Conservation (phyloP, 1,140 invertebrate genomes). For the Elymnias hypermnestra region DNA sequence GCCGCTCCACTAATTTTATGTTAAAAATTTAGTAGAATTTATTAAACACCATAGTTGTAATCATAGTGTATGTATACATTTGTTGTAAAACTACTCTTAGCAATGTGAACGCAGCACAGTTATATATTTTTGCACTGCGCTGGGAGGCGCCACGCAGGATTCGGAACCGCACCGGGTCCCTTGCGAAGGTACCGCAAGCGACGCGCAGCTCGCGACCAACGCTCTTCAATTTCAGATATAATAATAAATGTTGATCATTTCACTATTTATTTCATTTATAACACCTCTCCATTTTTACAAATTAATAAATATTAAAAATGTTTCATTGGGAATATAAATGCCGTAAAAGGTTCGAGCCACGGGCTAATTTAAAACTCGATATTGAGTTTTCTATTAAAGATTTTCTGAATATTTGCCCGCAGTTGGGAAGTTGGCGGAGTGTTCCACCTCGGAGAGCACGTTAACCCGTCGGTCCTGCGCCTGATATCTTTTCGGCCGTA, state of each 20-base stretch:
- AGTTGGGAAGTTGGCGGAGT: no score
- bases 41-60: constrained; percentile 30
- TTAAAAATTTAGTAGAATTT: constrained; percentile 40
- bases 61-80: constrained; percentile 37
- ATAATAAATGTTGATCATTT: constrained; percentile 66
- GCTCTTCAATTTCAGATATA: constrained; percentile 56
- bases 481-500: no score
- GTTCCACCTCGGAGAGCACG: no score
- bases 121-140: constrained; percentile 65
- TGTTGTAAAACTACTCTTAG: constrained; percentile 42
- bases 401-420: no score
- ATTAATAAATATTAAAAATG: no score
- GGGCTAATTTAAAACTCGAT: no score
- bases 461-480: no score
- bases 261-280: no score
- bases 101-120: constrained; percentile 42
- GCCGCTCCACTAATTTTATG: constrained; percentile 28
- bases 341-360: no score
- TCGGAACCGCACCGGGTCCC: constrained; percentile 2
- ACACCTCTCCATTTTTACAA: no score
- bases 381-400: no score
- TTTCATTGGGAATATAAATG: no score
- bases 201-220: constrained; percentile 8
- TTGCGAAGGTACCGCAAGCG: neutral
- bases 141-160: constrained; percentile 12